A percentile compares a stretch with the other conserved stretches of the same genome.
These are phyloP conservation scores for Salvator merianae DNA, from an alignment of 2,113 vertebrate species.

Conservation along the genomic window DNA sequence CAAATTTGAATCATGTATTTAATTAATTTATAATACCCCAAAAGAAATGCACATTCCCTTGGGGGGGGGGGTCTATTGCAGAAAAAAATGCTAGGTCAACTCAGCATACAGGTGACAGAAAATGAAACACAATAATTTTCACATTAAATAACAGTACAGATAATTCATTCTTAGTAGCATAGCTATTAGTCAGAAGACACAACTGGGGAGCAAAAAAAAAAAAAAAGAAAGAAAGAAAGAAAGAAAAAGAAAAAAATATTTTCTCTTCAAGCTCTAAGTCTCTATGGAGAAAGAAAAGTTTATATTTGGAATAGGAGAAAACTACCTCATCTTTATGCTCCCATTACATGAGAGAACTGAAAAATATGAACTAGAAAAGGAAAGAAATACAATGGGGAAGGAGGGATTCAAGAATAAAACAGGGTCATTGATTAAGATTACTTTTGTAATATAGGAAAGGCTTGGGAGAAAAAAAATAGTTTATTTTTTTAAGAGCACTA, in stretches of 20 bases:
- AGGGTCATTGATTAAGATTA: not conserved
- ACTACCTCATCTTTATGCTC: not conserved
- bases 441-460: not conserved
- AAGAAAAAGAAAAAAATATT: too few relatives aligned
- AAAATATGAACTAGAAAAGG: not conserved
- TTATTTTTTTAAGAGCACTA: too few relatives aligned
- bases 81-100: slow-evolving; percentile 1
- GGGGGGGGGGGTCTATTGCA: too few relatives aligned
- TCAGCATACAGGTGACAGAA: not conserved
- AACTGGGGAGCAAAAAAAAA: not conserved
- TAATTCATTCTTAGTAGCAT: not conserved
- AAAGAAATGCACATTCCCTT: not conserved
- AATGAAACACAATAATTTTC: not conserved
- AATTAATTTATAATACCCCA: not conserved
- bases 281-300: not conserved
- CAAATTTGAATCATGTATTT: not conserved
- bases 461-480: not conserved
- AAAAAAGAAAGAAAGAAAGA: too few relatives aligned
- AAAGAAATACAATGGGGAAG: not conserved
- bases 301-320: not conserved
- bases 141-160: not conserved
- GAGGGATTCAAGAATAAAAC: not conserved
- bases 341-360: not conserved
- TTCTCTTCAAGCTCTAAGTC: slow-evolving; percentile 6
- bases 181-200: slow-evolving; percentile 9